Evolutionary conservation across 2,888 invertebrate species (phyloP), one percentile per base, ranked within the genome.

Genomic region (Brachylomia viminalis): DNA sequence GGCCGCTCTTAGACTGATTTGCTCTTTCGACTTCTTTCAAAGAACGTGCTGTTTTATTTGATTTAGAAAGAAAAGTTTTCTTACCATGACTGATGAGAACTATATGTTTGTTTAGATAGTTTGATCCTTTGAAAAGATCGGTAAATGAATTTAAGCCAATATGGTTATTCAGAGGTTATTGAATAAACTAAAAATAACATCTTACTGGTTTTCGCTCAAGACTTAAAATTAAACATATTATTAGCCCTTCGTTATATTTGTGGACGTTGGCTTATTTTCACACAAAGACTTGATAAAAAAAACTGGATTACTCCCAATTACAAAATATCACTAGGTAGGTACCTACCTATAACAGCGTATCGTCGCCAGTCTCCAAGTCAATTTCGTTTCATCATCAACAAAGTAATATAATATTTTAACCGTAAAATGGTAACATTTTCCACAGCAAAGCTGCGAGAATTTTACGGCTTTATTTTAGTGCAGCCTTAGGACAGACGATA

Each of bases 391-490:
- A 82, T 79, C 72, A 72, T 78, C 68, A 75, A 88, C 88, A 87
- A 87, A 85, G 85, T 90, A 84, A 87, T 83, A 77, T 84, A 81
- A 87, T 85, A 87, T 87, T 87, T 86, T 81, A 80, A 79, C 80
- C 83, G 77, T 88, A 87, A 88, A 89, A 82, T 82, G 73, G 73
- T 79, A 84, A 75, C 74, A 77, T 84, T 86, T 87, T 83, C 79
- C 56, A 54, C 67, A 68, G 71, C 77, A 72, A 72, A 75, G 77
- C 70, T 79, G 81, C 76, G 68, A 80, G 83, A 80, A 81, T 86
- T 91, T 91, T 88, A 91, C 79, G 86, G 75, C 81, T 77, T 77
- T 71, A 84, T 90, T 91, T 91, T 89, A 90, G 86, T 87, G 90
- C 88, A 88, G 80, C 81, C 83, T 58, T 83, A 84, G 85, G 82